phyloP scores from a whole-genome alignment of 2,113 vertebrate genomes.

The Sitta europaea region DNA sequence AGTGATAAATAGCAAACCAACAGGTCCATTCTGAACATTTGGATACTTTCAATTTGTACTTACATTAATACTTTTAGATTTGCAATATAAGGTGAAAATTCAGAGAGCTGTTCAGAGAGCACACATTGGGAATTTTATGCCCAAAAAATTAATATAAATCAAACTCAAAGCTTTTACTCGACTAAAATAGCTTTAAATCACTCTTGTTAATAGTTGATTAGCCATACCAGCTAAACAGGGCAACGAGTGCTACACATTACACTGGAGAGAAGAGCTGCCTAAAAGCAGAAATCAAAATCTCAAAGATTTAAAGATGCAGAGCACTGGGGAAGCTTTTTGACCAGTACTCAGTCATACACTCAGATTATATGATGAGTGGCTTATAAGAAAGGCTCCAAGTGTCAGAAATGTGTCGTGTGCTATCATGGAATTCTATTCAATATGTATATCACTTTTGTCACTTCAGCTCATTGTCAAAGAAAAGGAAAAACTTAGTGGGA shows the following conservation, averaged over 20 bases:
- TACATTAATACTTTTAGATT: neutral
- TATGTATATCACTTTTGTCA: neutral
- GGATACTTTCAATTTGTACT: neutral
- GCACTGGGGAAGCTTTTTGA: neutral
- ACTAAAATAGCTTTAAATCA: neutral
- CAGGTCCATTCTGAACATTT: neutral
- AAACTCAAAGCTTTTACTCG: neutral
- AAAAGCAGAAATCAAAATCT: neutral
- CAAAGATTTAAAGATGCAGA: neutral
- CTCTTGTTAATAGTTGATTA: neutral
- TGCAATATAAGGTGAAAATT: neutral
- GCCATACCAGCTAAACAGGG: neutral
- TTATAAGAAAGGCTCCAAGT: neutral
- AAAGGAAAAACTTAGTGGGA: neutral
- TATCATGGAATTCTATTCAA: neutral
- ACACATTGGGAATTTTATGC: neutral
- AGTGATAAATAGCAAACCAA: neutral
- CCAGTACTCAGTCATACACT: neutral
- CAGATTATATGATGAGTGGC: neutral
- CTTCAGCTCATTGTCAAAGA: neutral
- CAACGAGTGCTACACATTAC: neutral
- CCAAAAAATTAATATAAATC: constrained; percentile 3
- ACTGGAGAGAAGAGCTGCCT: neutral
- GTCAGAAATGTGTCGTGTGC: neutral
- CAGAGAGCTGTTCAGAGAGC: neutral